Percentiles rank a stretch among this genome's conserved stretches.
phyloP scores from a whole-genome alignment of 2,797 vertebrate genomes.

The Simalia tracyae region DNA sequence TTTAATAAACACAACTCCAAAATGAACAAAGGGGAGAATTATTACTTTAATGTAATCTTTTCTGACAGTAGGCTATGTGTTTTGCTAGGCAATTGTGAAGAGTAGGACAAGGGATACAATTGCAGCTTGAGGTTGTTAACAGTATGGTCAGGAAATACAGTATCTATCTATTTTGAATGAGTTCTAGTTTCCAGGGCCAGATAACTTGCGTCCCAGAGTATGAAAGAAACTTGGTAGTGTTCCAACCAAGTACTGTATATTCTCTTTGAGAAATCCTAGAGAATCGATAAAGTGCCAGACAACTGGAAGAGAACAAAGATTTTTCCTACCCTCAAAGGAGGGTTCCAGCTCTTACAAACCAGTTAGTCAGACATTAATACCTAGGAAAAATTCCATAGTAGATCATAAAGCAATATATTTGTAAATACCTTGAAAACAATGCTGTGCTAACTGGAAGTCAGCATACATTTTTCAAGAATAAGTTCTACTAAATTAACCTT shows the following conservation, averaged over 20 bases:
- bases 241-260: not conserved
- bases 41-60: not conserved
- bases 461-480: not conserved
- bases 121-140: not conserved
- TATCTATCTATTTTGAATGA: not conserved
- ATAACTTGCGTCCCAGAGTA: not conserved
- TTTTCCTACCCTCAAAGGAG: not conserved
- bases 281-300: not conserved
- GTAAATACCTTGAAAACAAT: not conserved
- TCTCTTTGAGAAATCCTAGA: not conserved
- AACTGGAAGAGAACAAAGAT: not conserved
- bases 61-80: not conserved
- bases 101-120: not conserved
- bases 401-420: not conserved
- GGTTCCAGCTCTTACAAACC: not conserved
- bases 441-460: not conserved
- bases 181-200: not conserved
- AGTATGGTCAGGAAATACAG: not conserved
- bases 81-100: not conserved
- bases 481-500: not conserved
- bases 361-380: not conserved
- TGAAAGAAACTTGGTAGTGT: not conserved
- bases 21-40: not conserved
- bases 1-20: not conserved
- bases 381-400: not conserved